phyloP scores from a whole-genome alignment of 2,797 vertebrate species.

The Balearica regulorum region DNA sequence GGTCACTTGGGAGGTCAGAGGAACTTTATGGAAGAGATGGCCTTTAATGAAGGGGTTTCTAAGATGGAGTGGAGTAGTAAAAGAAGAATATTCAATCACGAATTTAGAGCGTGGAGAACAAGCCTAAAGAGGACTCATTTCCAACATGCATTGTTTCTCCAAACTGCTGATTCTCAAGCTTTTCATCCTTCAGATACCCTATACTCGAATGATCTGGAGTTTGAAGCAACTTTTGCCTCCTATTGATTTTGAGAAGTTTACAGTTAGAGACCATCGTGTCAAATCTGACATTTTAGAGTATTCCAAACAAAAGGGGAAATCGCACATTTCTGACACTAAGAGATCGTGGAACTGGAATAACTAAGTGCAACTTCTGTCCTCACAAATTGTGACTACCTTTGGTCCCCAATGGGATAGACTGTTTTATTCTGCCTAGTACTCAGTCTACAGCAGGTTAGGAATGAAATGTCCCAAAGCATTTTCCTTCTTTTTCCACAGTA shows the following conservation, averaged over 20 bases:
- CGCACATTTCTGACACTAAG: background rate
- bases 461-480: background rate
- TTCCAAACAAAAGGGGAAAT: background rate
- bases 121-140: background rate
- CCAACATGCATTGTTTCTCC: background rate
- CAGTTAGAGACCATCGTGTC: background rate
- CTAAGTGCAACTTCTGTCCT: background rate
- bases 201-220: fast-evolving
- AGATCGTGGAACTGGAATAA: background rate
- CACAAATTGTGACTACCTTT: background rate
- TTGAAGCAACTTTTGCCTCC: background rate
- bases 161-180: background rate
- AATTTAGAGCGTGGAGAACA: background rate
- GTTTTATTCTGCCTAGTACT: background rate
- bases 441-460: background rate
- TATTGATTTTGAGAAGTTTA: background rate
- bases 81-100: background rate
- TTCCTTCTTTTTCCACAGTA: background rate
- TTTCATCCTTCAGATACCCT: background rate
- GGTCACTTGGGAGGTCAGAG: background rate
- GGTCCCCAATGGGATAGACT: fast-evolving
- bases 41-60: background rate
- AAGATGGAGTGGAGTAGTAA: background rate
- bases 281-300: background rate
- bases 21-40: background rate